Base-by-base conservation (phyloP, 1,140 invertebrate species). In the Augochlora pura region DNA sequence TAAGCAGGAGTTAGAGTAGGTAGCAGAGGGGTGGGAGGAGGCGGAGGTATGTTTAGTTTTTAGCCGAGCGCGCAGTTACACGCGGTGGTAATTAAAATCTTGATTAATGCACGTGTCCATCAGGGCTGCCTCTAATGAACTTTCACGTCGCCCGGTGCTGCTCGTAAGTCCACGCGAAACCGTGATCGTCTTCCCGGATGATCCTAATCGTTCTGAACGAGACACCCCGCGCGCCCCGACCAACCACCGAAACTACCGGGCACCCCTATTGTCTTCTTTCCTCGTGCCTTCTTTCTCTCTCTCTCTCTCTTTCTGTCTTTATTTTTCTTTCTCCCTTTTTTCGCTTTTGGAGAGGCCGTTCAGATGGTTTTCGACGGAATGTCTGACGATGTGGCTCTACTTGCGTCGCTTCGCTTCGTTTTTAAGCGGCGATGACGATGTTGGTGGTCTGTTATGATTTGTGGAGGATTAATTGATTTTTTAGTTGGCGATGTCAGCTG, bases 41-140 rank as follows among this genome's bases (percentile, higher is more conserved):
- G 65, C 25, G 70, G 80, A 74, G 81, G 84, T 91, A 89, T 91
- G 90, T 91, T 91, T 91, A 91, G 90, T 91, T 91, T 91, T 91
- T 91, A 91, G 89, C 69, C 82, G 81, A 86, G 88, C 77, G 81
- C 81, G 85, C 88, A 87, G 88, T 88, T 91, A 91, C 90, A 91
- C 86, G 90, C 86, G 85, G 86, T 86, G 90, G 90, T 92, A 91
- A 92, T 92, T 92, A 92, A 91, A 91, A 92, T 90, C 91, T 91
- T 91, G 91, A 92, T 92, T 91, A 91, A 92, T 92, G 91, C 89
- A 89, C 91, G 89, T 89, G 91, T 91, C 91, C 91, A 89, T 91
- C 90, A 91, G 88, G 85, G 77, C 85, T 83, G 85, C 85, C 84
- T 86, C 85, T 86, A 86, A 86, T 86, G 85, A 86, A 86, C 85